Evolutionary conservation across 2,113 vertebrate genomes (phyloP).

Genomic region (Willisornis vidua): DNA sequence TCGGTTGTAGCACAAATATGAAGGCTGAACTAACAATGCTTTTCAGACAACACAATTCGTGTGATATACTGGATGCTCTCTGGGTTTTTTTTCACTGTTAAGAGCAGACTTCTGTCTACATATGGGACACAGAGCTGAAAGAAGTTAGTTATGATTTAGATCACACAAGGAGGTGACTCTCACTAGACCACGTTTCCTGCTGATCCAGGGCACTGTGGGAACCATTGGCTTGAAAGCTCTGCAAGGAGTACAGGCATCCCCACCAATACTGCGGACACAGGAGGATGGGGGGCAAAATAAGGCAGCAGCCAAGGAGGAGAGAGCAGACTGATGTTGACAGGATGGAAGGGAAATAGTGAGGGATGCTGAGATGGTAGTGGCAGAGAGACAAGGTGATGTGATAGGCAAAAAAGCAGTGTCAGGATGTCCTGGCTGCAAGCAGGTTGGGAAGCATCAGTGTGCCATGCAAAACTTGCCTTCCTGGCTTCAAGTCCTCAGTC

Average conservation of each 20-base stretch:
- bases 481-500: not conserved
- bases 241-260: not conserved
- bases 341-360: not conserved
- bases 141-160: not conserved
- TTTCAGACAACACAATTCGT: not conserved
- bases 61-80: not conserved
- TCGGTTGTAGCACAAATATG: not conserved
- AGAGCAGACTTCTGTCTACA: not conserved
- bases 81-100: not conserved
- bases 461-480: not conserved
- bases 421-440: not conserved
- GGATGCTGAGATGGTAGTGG: not conserved
- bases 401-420: not conserved
- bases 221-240: not conserved
- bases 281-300: not conserved
- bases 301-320: not conserved
- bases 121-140: not conserved
- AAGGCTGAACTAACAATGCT: not conserved
- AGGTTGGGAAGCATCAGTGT: not conserved
- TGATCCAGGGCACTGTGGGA: not conserved
- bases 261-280: not conserved
- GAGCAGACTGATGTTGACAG: not conserved
- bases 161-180: not conserved
- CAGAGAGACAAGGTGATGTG: accelerated
- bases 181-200: not conserved